Conservation (phyloP, 2,888 invertebrate species). For the Halocaridina rubra region DNA sequence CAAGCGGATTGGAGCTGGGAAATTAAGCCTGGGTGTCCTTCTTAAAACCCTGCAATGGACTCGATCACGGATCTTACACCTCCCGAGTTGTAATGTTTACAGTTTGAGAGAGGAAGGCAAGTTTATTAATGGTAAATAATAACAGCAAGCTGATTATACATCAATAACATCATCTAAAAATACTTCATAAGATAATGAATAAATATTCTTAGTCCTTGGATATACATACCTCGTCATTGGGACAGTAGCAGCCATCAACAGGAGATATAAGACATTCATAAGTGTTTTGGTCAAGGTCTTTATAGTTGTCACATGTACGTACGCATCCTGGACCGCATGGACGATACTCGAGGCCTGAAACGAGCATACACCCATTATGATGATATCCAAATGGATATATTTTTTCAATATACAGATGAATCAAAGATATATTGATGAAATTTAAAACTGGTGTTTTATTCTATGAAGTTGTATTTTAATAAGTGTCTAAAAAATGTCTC, state of each 20-base stretch:
- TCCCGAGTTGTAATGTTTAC: too few relatives aligned
- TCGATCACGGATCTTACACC: too few relatives aligned
- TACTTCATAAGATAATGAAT: background rate
- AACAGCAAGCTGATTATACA: background rate
- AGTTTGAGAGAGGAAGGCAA: too few relatives aligned
- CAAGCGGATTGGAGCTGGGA: too few relatives aligned
- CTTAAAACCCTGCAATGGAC: too few relatives aligned
- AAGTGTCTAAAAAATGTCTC: background rate
- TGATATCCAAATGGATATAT: too few relatives aligned
- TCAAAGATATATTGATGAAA: too few relatives aligned
- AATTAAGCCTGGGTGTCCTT: too few relatives aligned
- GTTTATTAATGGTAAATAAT: background rate
- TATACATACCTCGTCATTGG: slow-evolving; percentile 75
- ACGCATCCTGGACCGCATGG: slow-evolving; percentile 76
- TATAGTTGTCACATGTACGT: slow-evolving; percentile 76
- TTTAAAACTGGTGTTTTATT: too few relatives aligned
- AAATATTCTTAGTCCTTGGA: background rate
- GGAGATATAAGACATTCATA: slow-evolving; percentile 67
- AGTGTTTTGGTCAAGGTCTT: slow-evolving; percentile 67
- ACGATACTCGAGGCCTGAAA: slow-evolving; percentile 70
- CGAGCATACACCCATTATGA: too few relatives aligned
- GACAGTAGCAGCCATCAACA: slow-evolving; percentile 88
- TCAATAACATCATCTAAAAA: background rate
- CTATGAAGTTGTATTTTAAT: too few relatives aligned
- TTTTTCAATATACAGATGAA: too few relatives aligned